These are phyloP conservation scores for Sandelia bainsii DNA, from an alignment of 2,797 vertebrate genomes.

Conservation along the genomic window DNA sequence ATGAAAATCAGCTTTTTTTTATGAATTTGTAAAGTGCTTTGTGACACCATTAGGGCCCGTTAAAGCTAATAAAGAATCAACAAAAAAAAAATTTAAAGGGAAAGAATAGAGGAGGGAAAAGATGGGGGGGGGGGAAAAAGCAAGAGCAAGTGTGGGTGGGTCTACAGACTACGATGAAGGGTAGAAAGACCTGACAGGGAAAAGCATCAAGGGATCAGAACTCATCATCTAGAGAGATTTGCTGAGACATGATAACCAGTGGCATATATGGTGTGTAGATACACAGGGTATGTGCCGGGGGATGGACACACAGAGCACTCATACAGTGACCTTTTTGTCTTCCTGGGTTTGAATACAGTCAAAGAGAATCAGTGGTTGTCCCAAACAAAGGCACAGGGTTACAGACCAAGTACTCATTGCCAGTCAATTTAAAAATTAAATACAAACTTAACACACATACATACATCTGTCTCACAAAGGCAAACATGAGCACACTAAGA, in stretches of 20 bases:
- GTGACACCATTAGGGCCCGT: slow-evolving; percentile 23
- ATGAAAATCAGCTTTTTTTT: slow-evolving; percentile 36
- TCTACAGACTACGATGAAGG: slow-evolving; percentile 21
- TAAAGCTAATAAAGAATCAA: slow-evolving; percentile 30
- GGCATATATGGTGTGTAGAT: slow-evolving; percentile 14
- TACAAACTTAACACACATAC: background rate
- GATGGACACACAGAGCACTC: slow-evolving; percentile 23
- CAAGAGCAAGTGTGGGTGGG: background rate
- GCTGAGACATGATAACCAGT: slow-evolving; percentile 21
- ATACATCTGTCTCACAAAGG: background rate
- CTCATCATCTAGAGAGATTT: slow-evolving; percentile 34
- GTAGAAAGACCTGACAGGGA: slow-evolving; percentile 46
- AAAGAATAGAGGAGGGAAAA: background rate
- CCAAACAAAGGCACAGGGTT: background rate
- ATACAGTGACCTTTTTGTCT: slow-evolving; percentile 9
- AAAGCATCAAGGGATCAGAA: slow-evolving; percentile 49
- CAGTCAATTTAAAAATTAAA: background rate
- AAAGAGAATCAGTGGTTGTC: slow-evolving; percentile 20
- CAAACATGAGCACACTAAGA: background rate
- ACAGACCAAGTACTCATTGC: background rate
- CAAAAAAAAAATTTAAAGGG: slow-evolving; percentile 22
- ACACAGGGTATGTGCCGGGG: slow-evolving; percentile 2
- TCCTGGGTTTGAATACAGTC: slow-evolving; percentile 37
- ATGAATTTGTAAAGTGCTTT: slow-evolving; percentile 46
- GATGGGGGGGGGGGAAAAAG: background rate